Evolutionary conservation across 2,797 vertebrate species (phyloP).

Genomic region (Coreius guichenoti): DNA sequence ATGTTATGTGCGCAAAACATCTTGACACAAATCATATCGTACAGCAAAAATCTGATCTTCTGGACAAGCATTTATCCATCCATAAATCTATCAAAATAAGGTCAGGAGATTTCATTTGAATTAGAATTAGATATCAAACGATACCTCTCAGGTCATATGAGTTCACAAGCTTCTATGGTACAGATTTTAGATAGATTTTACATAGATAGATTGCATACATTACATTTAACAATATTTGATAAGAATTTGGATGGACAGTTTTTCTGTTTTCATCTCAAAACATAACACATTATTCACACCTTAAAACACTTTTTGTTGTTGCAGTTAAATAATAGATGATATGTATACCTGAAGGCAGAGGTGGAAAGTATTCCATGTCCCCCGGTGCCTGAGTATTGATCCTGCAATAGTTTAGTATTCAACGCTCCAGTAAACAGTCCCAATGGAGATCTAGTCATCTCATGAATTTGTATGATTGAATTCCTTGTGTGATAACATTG

Average conservation of each 20-base stretch:
- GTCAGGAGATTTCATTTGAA: neutral
- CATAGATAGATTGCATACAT: neutral
- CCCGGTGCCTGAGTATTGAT: conserved; percentile 46
- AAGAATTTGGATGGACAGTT: neutral
- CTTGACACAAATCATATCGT: neutral
- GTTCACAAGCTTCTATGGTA: neutral
- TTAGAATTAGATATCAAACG: neutral
- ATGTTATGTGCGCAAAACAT: neutral
- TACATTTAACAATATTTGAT: neutral
- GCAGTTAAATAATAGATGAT: conserved; percentile 9
- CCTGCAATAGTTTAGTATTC: conserved; percentile 40
- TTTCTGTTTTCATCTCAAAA: neutral
- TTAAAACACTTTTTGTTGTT: conserved; percentile 11
- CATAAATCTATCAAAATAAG: neutral
- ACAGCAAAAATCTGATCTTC: neutral
- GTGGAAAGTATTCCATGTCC: neutral
- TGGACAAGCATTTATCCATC: neutral
- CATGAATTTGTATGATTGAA: conserved; percentile 55
- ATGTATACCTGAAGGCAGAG: conserved; percentile 7
- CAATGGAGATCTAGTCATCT: conserved; percentile 23
- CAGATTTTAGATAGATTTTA: neutral
- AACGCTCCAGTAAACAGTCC: conserved; percentile 40
- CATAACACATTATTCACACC: neutral
- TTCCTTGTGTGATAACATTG: conserved; percentile 39
- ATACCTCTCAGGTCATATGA: neutral